Evolutionary conservation across 2,797 vertebrate genomes (phyloP).

Genomic region (Lepilemur septentrionalis): DNA sequence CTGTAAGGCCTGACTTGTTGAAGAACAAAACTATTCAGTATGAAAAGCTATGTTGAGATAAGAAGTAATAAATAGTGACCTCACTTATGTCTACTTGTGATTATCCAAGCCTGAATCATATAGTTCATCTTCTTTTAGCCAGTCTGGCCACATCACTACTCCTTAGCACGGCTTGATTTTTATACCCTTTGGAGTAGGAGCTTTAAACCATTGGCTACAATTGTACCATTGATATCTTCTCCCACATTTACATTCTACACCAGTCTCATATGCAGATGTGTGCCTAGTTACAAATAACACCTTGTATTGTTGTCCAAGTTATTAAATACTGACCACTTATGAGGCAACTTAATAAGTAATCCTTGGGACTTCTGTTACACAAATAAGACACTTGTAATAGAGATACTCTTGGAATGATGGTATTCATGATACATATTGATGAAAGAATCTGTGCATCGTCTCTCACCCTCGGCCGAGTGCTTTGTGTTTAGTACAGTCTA

Average conservation of each 20-base stretch:
- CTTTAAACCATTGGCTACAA: not conserved
- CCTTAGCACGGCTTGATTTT: not conserved
- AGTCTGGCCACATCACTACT: not conserved
- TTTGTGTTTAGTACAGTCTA: not conserved
- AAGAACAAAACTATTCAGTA: slow-evolving; percentile 12
- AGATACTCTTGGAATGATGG: not conserved
- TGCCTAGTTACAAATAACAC: not conserved
- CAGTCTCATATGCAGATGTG: not conserved
- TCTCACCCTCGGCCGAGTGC: not conserved
- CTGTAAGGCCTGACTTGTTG: not conserved
- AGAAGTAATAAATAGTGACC: slow-evolving; percentile 33
- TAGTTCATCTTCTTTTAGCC: not conserved
- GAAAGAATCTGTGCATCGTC: not conserved
- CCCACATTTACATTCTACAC: not conserved
- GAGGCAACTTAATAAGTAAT: not conserved
- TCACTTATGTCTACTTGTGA: not conserved
- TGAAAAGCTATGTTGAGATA: slow-evolving; percentile 23
- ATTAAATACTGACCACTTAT: not conserved
- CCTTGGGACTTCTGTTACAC: not conserved
- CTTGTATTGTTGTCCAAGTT: not conserved
- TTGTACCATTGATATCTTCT: not conserved
- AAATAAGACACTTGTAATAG: not conserved
- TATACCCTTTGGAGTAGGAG: not conserved
- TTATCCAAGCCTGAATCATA: not conserved
- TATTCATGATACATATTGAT: not conserved